Percentiles rank a stretch among this genome's conserved stretches.
Conservation (phyloP, 2,113 vertebrate species). For the Sceloporus undulatus region DNA sequence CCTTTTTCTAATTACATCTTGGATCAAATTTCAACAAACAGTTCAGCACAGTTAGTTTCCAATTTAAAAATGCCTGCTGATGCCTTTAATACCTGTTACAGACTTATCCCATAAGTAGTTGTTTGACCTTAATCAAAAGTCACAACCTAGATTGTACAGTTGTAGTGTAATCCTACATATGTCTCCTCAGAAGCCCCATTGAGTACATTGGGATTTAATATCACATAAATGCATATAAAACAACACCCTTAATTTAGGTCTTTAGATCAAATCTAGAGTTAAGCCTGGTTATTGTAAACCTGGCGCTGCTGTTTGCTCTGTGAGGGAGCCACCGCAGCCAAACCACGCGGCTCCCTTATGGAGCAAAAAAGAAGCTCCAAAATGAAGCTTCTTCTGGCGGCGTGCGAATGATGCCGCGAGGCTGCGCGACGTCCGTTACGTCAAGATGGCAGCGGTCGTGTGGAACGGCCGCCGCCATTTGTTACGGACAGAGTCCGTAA, state of each 20-base stretch:
- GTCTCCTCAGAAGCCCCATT: neutral
- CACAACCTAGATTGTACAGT: slow-evolving; percentile 11
- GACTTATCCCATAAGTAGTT: neutral
- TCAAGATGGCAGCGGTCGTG: no score
- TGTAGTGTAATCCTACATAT: neutral
- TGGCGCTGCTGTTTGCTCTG: no score
- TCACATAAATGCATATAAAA: neutral
- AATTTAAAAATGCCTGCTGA: slow-evolving; percentile 7
- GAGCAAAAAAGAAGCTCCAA: no score
- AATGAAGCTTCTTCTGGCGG: no score
- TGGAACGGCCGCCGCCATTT: no score
- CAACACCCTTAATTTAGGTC: neutral
- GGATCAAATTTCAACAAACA: neutral
- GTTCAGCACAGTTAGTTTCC: slow-evolving; percentile 30
- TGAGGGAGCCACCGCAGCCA: no score
- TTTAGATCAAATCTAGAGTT: neutral
- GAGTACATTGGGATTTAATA: neutral
- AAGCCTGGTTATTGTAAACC: no score
- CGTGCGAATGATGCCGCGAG: no score
- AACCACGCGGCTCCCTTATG: no score
- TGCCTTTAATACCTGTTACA: slow-evolving; percentile 11
- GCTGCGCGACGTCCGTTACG: no score
- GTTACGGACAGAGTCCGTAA: no score
- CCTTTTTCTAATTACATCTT: slow-evolving; percentile 14
- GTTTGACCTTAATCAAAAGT: slow-evolving; percentile 34